Evolutionary conservation across 2,113 vertebrate genomes (phyloP).

Genomic region (Hipposideros armiger): DNA sequence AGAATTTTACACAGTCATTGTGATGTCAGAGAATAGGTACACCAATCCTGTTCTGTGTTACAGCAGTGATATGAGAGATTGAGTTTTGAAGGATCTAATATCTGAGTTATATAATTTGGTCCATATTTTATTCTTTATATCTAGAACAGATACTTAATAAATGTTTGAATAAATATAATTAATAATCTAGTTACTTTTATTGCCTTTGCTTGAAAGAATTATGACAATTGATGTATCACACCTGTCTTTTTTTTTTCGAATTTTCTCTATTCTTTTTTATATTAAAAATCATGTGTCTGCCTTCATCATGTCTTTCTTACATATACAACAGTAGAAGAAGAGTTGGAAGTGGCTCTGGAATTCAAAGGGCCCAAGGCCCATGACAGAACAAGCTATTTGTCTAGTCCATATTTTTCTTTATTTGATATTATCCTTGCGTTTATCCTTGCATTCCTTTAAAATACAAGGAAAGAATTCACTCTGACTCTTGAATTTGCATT

Average conservation of each 20-base stretch:
- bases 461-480: neutral
- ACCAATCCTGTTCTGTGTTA: neutral
- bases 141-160: neutral
- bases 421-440: neutral
- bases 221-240: neutral
- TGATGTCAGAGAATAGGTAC: neutral
- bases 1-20: neutral
- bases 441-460: neutral
- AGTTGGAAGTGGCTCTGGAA: neutral
- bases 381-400: neutral
- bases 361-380: neutral
- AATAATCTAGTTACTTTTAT: neutral
- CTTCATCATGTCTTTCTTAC: neutral
- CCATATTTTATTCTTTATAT: neutral
- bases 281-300: neutral
- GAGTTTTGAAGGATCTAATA: neutral
- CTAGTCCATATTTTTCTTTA: neutral
- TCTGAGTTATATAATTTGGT: neutral
- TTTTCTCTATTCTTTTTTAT: neutral
- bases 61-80: neutral
- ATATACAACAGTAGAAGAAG: neutral
- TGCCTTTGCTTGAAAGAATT: neutral
- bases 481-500: neutral
- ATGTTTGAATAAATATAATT: neutral
- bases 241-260: neutral